Evolutionary conservation across 1,140 invertebrate species (phyloP), one percentile per base, ranked within the genome.

Genomic region (Octopus sinensis): DNA sequence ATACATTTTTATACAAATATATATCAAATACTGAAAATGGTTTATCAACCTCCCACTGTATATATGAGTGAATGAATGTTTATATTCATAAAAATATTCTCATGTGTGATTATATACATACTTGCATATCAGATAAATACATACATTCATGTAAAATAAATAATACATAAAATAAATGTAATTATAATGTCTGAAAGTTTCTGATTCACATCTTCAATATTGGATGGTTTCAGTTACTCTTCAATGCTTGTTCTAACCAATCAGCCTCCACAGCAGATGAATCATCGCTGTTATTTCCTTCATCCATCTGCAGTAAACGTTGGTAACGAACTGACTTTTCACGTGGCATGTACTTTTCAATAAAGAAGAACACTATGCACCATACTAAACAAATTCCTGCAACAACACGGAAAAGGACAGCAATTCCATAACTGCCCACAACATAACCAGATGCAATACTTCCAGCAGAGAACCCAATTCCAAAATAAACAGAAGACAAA

Each of bases 191-290:
- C 30, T 2, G 30, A 43, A 43, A 43, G 30, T 43, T 43, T 43
- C 30, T 43, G 30, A 43, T 43, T 43, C 30, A 43, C 30, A 43
- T 43, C 30, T 43, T 43, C 30, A 43, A 43, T 3, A 43, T 3
- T 43, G 30, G 30, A 3, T 43, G 30, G 3, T 43, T 43, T 43
- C 30, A 43, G 30, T 43, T 43, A 43, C 30, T 43, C 30, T 88
- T 89, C 10, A 90, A 77, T 53, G 89, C 89, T 81, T 88, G 85
- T 82, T 90, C 88, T 51, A 90, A 81, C 89, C 89, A 90, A 83
- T 90, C 89, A 84, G 87, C 86, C 79, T 88, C 87, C 10, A 86
- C 79, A 13, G 83, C 84, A 79, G 85, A 84, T n/a, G 62, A 53
- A 51, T 87, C 85, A 80, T 87, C 85, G 43, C 81, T 84, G 9